Percentiles rank a stretch among this genome's conserved stretches.
phyloP scores from a whole-genome alignment of 2,113 vertebrate genomes.

The Osmerus eperlanus region DNA sequence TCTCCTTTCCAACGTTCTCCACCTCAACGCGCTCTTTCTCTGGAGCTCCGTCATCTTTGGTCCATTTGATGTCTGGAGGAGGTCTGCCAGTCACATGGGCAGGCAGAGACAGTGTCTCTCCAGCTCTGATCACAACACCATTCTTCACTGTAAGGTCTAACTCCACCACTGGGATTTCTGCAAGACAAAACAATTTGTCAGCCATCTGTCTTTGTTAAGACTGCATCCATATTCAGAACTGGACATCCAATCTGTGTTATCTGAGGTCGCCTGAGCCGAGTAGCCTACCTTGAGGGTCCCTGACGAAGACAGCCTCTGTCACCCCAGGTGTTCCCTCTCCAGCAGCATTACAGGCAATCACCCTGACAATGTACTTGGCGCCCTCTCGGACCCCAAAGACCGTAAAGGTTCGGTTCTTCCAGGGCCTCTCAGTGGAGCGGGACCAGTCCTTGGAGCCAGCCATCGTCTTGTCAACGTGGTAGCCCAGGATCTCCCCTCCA shows the following conservation, averaged over 20 bases:
- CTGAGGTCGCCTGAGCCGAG: not conserved
- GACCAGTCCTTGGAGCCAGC: constrained; percentile 92
- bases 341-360: constrained; percentile 87
- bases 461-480: constrained; percentile 93
- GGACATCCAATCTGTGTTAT: not conserved
- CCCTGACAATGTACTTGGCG: constrained; percentile 89
- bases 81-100: constrained; percentile 90
- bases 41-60: constrained; percentile 80
- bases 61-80: constrained; percentile 82
- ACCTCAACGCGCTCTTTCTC: constrained; percentile 85
- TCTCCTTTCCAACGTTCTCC: constrained; percentile 83
- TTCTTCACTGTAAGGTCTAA: constrained; percentile 83
- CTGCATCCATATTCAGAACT: not conserved
- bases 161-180: constrained; percentile 87
- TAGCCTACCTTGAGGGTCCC: constrained; percentile 87
- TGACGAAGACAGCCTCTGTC: constrained; percentile 85
- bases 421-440: constrained; percentile 85
- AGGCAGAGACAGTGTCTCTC: constrained; percentile 83
- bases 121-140: constrained; percentile 86
- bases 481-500: constrained; percentile 90
- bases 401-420: constrained; percentile 79
- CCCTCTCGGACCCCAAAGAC: constrained; percentile 92
- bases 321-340: constrained; percentile 93
- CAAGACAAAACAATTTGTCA: constrained; percentile 17
- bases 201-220: not conserved